Conservation (phyloP, 1,140 invertebrate species). For the Drosophila yakuba region DNA sequence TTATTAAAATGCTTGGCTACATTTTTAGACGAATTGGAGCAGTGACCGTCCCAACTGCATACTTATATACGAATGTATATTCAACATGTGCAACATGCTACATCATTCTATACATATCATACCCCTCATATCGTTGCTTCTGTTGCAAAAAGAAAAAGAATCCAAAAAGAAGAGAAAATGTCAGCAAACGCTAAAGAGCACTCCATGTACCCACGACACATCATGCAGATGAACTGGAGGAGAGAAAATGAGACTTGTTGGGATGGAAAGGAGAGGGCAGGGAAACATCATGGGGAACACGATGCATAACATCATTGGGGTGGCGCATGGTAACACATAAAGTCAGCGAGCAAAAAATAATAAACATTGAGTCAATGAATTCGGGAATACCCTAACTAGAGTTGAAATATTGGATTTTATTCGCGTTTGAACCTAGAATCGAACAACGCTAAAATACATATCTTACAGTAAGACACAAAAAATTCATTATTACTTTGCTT, state of each 20-base stretch:
- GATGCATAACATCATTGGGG: slow-evolving; percentile 47
- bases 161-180: slow-evolving; percentile 50
- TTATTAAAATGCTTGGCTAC: slow-evolving; percentile 40
- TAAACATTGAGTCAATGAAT: slow-evolving; percentile 24
- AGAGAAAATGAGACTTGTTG: slow-evolving; percentile 13
- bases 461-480: no score
- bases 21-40: slow-evolving; percentile 64
- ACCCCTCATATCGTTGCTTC: slow-evolving; percentile 10
- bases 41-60: slow-evolving; percentile 55
- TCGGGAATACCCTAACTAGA: slow-evolving; percentile 25
- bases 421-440: not conserved
- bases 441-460: not conserved
- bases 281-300: slow-evolving; percentile 37
- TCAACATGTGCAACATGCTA: slow-evolving; percentile 20
- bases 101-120: slow-evolving; percentile 22
- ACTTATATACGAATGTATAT: slow-evolving; percentile 9
- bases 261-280: not conserved
- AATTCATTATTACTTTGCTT: no score
- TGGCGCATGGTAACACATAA: slow-evolving; percentile 33
- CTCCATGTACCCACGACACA: slow-evolving; percentile 57
- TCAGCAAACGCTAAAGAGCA: slow-evolving; percentile 82
- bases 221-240: slow-evolving; percentile 48
- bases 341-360: slow-evolving; percentile 39
- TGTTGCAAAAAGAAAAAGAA: slow-evolving; percentile 17
- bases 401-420: not conserved